Base-by-base conservation (phyloP, 2,113 vertebrate genomes). In the Collichthys lucidus region DNA sequence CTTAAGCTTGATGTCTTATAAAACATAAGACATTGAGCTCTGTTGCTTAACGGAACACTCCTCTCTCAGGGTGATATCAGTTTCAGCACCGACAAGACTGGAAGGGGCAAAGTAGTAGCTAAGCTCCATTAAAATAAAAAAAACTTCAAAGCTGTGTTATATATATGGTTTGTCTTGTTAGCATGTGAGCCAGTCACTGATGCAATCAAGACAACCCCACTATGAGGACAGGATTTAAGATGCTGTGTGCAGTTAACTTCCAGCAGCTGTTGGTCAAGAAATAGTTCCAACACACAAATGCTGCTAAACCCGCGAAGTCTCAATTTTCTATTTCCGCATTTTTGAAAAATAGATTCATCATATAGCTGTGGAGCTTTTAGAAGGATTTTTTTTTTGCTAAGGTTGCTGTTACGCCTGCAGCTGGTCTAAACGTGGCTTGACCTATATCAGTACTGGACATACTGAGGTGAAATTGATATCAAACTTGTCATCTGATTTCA, bases 181-280 rank as follows among this genome's bases (percentile, higher is more conserved):
- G 20, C 17, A 40, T 63, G 35, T 5, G 20, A 29, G 19, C 26
- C 24, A 22, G 20, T 46, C 29, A 26, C n/a, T n/a, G 40, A 67
- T 40, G 63, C 47, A 56, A 19, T 59, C 16, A 42, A 60, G 49
- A 57, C 12, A 60, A 67, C 17, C 52, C 22, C 42, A 50, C 15
- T n/a, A 61, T 66, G 35, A 83, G 20, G 47, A 52, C 53, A 85
- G 14, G 10, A 47, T 57, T 19, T 55, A 8, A 53, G 60, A 67
- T 70, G 16, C 19, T n/a, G 42, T 40, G 31, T 59, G 40, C 60
- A 50, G 17, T 73, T 35, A 40, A 55, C 19, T n/a, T 63, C 17
- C 31, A 78, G 70, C 59, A 88, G 80, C 72, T 86, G 57, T 65
- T 77, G 52, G 50, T 59, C 67, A 65, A 77, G 62, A 77, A 80